These are phyloP conservation scores for Antennarius maculatus DNA, from an alignment of 2,797 vertebrate genomes.

Conservation along the genomic window DNA sequence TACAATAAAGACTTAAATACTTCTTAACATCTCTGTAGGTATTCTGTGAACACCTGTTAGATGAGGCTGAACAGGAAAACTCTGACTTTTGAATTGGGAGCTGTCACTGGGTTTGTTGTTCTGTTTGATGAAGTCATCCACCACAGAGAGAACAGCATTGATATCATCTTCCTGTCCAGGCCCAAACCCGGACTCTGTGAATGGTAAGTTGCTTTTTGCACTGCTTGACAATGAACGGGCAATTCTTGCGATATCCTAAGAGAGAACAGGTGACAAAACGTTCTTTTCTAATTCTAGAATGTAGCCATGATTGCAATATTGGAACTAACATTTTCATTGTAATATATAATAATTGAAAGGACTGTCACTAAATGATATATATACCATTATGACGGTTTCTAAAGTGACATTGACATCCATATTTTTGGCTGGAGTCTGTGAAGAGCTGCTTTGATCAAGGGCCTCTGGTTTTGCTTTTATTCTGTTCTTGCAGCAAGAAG, in stretches of 20 bases:
- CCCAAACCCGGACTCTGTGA: slow-evolving; percentile 52
- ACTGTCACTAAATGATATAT: neutral
- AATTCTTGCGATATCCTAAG: slow-evolving; percentile 86
- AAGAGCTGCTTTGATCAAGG: slow-evolving; percentile 49
- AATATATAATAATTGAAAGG: too few relatives aligned
- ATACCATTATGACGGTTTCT: slow-evolving; percentile 84
- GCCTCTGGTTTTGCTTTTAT: slow-evolving; percentile 58
- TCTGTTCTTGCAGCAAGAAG: slow-evolving; percentile 56
- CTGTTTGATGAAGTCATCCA: slow-evolving; percentile 85
- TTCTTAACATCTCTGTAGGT: neutral
- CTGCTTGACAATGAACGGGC: slow-evolving; percentile 81
- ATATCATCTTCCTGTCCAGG: slow-evolving; percentile 79
- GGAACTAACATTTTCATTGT: too few relatives aligned
- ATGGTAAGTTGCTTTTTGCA: slow-evolving; percentile 75
- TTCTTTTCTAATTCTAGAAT: too few relatives aligned
- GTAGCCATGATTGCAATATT: too few relatives aligned
- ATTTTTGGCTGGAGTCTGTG: slow-evolving; percentile 35
- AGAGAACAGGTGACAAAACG: neutral
- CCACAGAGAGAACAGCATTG: slow-evolving; percentile 82
- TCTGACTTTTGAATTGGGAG: slow-evolving; percentile 57
- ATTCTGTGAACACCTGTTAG: slow-evolving; percentile 43
- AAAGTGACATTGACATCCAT: slow-evolving; percentile 73
- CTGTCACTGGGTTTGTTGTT: slow-evolving; percentile 63
- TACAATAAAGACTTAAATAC: neutral
- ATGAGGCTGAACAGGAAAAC: slow-evolving; percentile 1